Base-by-base conservation (phyloP, 2,888 invertebrate species). In the Polietes domitor region DNA sequence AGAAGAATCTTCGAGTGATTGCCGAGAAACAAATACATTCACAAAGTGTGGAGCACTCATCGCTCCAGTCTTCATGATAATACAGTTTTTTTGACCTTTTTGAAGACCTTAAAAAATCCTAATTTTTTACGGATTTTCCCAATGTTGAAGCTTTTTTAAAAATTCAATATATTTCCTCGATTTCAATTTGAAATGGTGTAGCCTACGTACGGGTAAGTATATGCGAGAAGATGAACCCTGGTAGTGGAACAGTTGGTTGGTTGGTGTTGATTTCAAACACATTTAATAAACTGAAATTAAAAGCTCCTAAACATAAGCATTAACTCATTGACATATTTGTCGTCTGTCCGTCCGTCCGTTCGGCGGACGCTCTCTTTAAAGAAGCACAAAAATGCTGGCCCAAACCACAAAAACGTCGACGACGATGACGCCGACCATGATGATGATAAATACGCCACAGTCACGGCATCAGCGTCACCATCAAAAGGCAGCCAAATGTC, bases 391-490 rank as follows among this genome's bases (percentile, higher is more conserved):
- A 61, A 12, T 10, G 47, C 37, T 17, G 61, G 21, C 19, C 19
- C 21, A 55, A 55, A 55, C 24, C 55, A 55, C 2, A 50, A 2
- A 50, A 55, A 55, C 19, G 21, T 55, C 55, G 10, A 55, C 58
- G 68, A 68, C 77, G n/a, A 32, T 32, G 32, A 32, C 32, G 65
- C 63, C 15, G 53, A 65, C n/a, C n/a, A n/a, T n/a, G n/a, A n/a
- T n/a, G 12, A 50, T n/a, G 81, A 81, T 84, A 84, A 84, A 77
- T 81, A 41, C 63, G 21, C 17, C 26, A 63, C 19, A 74, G 65
- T 58, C 75, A 72, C 24, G 74, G 19, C 73, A 72, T 61, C 37
- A 37, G 41, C 17, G 47, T 28, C 19, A 72, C 26, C 28, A 32
- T 26, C 50, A 55, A 72, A 72, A 37, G 47, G 19, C 26, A 9